A percentile compares a stretch with the other conserved stretches of the same genome.
Evolutionary conservation across 2,113 vertebrate genomes (phyloP).

Genomic region (Reinhardtius hippoglossoides): DNA sequence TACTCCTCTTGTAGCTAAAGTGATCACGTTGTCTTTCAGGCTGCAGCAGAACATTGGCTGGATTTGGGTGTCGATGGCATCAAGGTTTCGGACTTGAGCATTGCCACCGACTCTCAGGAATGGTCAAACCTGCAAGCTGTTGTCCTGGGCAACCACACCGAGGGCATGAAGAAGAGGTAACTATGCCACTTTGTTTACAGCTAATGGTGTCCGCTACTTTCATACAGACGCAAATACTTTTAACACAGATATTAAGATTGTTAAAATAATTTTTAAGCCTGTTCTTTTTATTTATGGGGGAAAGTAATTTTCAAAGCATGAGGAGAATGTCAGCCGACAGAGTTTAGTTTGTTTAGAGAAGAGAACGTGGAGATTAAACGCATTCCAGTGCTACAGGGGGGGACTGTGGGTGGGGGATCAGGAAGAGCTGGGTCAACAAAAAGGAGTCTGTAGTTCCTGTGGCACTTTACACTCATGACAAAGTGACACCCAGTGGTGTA

Average conservation of each 20-base stretch:
- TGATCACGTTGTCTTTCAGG: conserved; percentile 49
- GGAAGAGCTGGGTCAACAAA: not conserved
- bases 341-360: not conserved
- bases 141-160: conserved; percentile 67
- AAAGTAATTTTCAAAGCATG: not conserved
- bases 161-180: conserved; percentile 62
- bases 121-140: conserved; percentile 74
- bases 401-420: not conserved
- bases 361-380: conserved; percentile 12
- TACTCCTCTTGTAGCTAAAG: not conserved
- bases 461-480: not conserved
- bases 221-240: not conserved
- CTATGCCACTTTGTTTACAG: not conserved
- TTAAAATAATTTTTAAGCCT: not conserved
- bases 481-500: conserved; percentile 49
- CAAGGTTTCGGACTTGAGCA: conserved; percentile 70
- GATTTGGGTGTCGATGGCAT: conserved; percentile 81
- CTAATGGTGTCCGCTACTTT: not conserved
- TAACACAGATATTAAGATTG: too few species aligned
- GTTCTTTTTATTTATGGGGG: not conserved
- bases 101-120: rapidly evolving
- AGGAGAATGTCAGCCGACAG: conserved; percentile 4
- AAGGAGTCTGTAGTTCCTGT: not conserved
- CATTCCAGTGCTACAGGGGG: conserved; percentile 40
- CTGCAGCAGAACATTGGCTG: conserved; percentile 71